Conservation (phyloP, 2,888 invertebrate species). For the Phanerotoma sp. region DNA sequence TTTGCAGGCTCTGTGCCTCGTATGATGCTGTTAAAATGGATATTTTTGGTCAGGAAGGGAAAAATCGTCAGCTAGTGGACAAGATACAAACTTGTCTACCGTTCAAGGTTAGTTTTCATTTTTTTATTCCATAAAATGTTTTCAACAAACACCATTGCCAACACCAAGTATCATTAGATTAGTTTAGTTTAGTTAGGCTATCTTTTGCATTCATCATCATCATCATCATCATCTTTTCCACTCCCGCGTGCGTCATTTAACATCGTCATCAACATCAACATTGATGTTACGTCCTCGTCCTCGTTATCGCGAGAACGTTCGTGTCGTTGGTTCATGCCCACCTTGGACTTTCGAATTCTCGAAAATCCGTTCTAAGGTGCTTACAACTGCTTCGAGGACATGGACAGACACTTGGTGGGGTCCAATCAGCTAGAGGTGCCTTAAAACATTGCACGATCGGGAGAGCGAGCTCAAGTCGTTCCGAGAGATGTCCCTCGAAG, state of each 20-base stretch:
- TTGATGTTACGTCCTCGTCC: slow-evolving; percentile 22
- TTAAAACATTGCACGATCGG: not conserved
- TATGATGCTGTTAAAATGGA: slow-evolving; percentile 58
- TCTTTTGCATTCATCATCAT: not conserved
- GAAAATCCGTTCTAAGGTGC: slow-evolving; percentile 11
- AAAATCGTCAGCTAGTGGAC: slow-evolving; percentile 56
- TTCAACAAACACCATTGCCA: no score
- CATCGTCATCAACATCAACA: slow-evolving; percentile 6
- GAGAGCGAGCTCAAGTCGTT: slow-evolving; percentile 16
- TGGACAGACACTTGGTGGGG: not conserved
- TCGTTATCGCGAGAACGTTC: slow-evolving; percentile 17
- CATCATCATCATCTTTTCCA: not conserved
- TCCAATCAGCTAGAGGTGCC: slow-evolving; percentile 3
- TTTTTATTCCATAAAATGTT: not conserved
- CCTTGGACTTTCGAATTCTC: slow-evolving; percentile 27
- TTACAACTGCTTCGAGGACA: slow-evolving; percentile 5
- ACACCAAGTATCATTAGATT: no score
- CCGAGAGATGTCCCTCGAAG: slow-evolving; percentile 14
- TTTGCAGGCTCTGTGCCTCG: slow-evolving; percentile 59
- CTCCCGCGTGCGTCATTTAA: slow-evolving; percentile 7
- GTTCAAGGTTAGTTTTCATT: slow-evolving; percentile 53
- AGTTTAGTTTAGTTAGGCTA: no score
- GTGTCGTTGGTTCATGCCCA: slow-evolving; percentile 17
- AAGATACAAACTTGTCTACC: slow-evolving; percentile 59
- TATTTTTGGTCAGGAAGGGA: slow-evolving; percentile 58